Base-by-base conservation (phyloP, 1,140 invertebrate species). In the Zophobas morio region DNA sequence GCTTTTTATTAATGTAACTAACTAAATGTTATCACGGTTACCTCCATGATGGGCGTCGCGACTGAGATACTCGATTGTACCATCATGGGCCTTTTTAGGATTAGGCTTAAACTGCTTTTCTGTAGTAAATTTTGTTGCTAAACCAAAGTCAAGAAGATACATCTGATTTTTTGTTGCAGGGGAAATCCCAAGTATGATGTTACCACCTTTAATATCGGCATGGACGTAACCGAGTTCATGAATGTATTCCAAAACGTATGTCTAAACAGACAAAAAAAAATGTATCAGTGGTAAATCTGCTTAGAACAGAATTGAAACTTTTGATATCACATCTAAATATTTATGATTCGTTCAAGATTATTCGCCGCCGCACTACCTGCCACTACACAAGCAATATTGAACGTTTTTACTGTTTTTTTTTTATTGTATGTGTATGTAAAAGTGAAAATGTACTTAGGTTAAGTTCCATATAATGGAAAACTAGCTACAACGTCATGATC, bases 21-120 rank as follows among this genome's bases (percentile, higher is more conserved):
- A 46, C 4, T 32, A 47, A 40, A 3, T 32, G 47, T 34, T 37
- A 57, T 40, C 34, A 76, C 46, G 20, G 20, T 83, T 86, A 91
- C 91, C 90, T 88, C 93, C 91, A 84, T 89, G 89, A 89, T 99
- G 97, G 53, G 96, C 97, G 90, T 99, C 98, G 79, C 96, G 89
- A 81, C 96, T 98, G 0, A 96, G 96, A 83, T 98, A 99, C 84
- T 98, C 96, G 79, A 97, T 94, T 0, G 98, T 99, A 0, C 98
- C 98, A 88, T 99, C 95, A 84, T 99, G 97, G 75, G 96, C 96
- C 85, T 93, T 95, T 81, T 95, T 95, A 0, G 94, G 93, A 88
- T 99, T 95, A 35, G 93, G 91, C 85, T 96, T 96, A 83, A 94
- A 96, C 76, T 94, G 92, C 37, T 91, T 91, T 78, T 91, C 90